Base-by-base conservation (phyloP, 2,113 vertebrate species). In the Heptranchias perlo region DNA sequence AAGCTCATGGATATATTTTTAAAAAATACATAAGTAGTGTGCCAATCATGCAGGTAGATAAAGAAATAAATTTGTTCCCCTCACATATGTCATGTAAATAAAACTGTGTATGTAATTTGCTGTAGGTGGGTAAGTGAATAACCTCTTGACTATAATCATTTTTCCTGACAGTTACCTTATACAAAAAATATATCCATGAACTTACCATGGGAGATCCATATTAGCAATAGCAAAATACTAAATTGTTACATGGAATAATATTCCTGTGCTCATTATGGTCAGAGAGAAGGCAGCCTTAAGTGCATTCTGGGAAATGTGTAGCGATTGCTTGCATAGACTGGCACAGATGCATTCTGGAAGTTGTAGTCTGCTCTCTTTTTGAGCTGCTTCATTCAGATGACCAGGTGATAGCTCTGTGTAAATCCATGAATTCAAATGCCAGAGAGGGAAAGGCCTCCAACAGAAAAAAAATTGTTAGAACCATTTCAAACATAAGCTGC, bases 151-250 rank as follows among this genome's bases (percentile, higher is more conserved):
- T 47, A 21, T 44, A 23, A 44, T 87, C 28, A 87, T 6, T 52
- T 49, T 84, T 82, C n/a, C n/a, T 44, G n/a, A 7, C 31, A 73
- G 67, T n/a, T n/a, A n/a, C n/a, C n/a, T n/a, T n/a, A n/a, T n/a
- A n/a, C n/a, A 35, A 13, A 10, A n/a, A n/a, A n/a, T n/a, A n/a
- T 82, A 82, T n/a, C 13, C 58, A 58, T 58, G 28, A 25, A 23
- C 21, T 87, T 87, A 13, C 6, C 3, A 61, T n/a, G 31, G 54
- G 87, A 61, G 14, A 91, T 91, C 28, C 14, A n/a, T 16, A 61
- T n/a, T n/a, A n/a, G 87, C n/a, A n/a, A n/a, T n/a, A n/a, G n/a
- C 52, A n/a, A 61, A 58, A 89, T 89, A 89, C 49, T 58, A 89
- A 54, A 89, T 13, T 86, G 7, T 78, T 78, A 78, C 47, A 47